Base-by-base conservation (phyloP, 1,140 invertebrate genomes). In the Drosophila persimilis region DNA sequence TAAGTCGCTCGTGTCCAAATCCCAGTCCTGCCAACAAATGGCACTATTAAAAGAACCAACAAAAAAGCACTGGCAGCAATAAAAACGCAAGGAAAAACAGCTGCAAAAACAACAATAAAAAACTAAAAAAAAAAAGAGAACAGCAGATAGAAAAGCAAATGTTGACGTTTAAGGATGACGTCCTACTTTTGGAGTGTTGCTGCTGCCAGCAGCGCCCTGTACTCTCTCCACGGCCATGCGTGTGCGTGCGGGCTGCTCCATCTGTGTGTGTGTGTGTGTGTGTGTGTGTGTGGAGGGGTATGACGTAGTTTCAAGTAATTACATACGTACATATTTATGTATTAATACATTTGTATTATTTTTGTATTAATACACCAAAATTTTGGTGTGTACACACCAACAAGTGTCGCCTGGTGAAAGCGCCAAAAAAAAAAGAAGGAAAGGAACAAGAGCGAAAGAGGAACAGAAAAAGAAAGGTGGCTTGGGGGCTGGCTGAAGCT, bases 141-240 rank as follows among this genome's bases (percentile, higher is more conserved):
- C 61, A 26, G 54, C 50, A 43, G 50, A 29, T 54, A 29, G 58
- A 65, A 64, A 52, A 65, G 62, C 57, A 72, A 80, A 60, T 80
- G 64, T 80, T 71, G 64, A 80, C 64, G 75, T 54, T 86, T 84
- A 73, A 76, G 73, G 73, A 85, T 86, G 73, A 80, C 77, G 73
- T 86, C 81, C 80, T 71, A 85, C 74, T 85, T 85, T 80, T 57
- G 50, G 60, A 62, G 58, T 72, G 52, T 66, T 67, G 47, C 47
- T 47, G 64, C 63, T 53, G 61, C 61, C 61, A 63, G 61, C 29
- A 31, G 29, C 29, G 29, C 29, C 29, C 29, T 7, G 29, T 31
- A 31, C 29, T 31, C 29, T 26, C 24, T 26, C 4, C 24, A 26
- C 48, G 31, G 58, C 39, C 26, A 26, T 39, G 20, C 43, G 55